Evolutionary conservation across 1,140 invertebrate genomes (phyloP).

Genomic region (Drosophila santomea): DNA sequence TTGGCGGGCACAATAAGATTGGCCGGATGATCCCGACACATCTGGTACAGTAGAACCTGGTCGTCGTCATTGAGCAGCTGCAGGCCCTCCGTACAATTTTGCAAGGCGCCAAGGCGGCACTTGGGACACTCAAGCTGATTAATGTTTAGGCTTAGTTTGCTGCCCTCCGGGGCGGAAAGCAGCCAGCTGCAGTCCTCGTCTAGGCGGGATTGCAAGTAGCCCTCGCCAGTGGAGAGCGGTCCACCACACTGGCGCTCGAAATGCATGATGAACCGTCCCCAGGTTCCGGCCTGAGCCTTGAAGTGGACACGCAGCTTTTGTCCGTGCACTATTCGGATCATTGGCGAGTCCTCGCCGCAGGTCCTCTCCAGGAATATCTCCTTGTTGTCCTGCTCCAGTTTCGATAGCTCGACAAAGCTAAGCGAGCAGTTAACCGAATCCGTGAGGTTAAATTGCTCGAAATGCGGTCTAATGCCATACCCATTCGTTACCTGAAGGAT

Average conservation of each 20-base stretch:
- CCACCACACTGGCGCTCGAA: slow-evolving; percentile 61
- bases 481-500: slow-evolving; percentile 65
- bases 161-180: slow-evolving; percentile 34
- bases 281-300: slow-evolving; percentile 22
- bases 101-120: not conserved
- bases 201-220: slow-evolving; percentile 52
- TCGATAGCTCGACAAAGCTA: slow-evolving; percentile 39
- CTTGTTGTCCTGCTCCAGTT: not conserved
- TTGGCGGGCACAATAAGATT: slow-evolving; percentile 53
- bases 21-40: slow-evolving; percentile 53
- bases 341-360: slow-evolving; percentile 33
- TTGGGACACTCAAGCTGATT: slow-evolving; percentile 55
- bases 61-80: slow-evolving; percentile 36
- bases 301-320: slow-evolving; percentile 40
- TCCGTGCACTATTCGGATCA: slow-evolving; percentile 15
- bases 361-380: slow-evolving; percentile 33
- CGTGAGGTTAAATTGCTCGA: slow-evolving; percentile 58
- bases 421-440: slow-evolving; percentile 48
- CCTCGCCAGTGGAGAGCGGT: slow-evolving; percentile 19
- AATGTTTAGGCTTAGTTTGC: slow-evolving; percentile 58
- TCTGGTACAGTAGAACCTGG: slow-evolving; percentile 32
- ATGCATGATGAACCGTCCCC: slow-evolving; percentile 51
- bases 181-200: slow-evolving; percentile 64
- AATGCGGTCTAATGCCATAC: slow-evolving; percentile 45
- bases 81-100: slow-evolving; percentile 48